These are phyloP conservation scores for Marronus borbonicus DNA, from an alignment of 2,888 invertebrate genomes.

Conservation along the genomic window DNA sequence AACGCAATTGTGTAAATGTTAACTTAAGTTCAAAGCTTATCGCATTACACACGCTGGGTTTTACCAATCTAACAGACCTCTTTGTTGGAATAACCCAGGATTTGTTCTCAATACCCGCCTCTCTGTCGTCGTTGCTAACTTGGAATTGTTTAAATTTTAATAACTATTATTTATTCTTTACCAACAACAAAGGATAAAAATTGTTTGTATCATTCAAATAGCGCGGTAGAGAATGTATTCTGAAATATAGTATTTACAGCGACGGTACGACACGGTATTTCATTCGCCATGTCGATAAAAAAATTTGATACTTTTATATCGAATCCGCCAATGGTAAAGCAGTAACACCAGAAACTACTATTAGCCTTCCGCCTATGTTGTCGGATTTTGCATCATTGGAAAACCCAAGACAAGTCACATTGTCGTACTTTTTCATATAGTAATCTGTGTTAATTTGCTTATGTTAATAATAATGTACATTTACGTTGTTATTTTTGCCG, in stretches of 20 bases:
- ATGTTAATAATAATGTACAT: constrained; percentile 29
- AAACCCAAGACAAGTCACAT: constrained; percentile 51
- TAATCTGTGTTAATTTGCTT: constrained; percentile 36
- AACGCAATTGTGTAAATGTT: neutral
- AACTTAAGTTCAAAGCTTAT: constrained; percentile 15
- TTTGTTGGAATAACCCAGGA: constrained; percentile 43
- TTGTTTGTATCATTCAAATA: too few species aligned
- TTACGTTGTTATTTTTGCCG: constrained; percentile 21
- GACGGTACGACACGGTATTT: neutral
- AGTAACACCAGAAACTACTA: constrained; percentile 22
- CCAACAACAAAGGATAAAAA: neutral
- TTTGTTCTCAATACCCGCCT: constrained; percentile 8
- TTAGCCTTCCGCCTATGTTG: constrained; percentile 40
- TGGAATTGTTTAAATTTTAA: constrained; percentile 16
- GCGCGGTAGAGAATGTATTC: neutral
- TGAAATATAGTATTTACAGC: too few species aligned
- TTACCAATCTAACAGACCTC: constrained; percentile 44
- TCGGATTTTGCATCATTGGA: constrained; percentile 53
- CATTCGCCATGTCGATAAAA: constrained; percentile 1
- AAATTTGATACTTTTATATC: constrained; percentile 29
- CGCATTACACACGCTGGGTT: constrained; percentile 33
- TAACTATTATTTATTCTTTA: neutral
- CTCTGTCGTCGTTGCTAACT: neutral
- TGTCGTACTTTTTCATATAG: constrained; percentile 32
- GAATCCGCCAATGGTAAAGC: constrained; percentile 27